Conservation (phyloP, 1,140 invertebrate species). For the Apis florea region DNA sequence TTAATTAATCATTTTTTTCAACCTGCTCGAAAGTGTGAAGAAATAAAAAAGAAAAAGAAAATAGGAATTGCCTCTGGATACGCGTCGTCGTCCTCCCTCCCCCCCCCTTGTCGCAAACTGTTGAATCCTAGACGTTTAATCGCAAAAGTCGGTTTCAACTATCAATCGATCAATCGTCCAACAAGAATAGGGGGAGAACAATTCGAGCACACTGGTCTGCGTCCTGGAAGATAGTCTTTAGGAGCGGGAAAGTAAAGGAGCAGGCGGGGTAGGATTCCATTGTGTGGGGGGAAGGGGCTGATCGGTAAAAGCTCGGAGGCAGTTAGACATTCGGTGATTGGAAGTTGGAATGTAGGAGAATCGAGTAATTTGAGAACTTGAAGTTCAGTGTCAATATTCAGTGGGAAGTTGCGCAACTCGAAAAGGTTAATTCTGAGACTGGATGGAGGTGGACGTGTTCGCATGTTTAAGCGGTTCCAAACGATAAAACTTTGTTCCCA, state of each 20-base stretch:
- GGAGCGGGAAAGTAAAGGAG: not conserved
- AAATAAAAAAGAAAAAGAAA: too few species aligned
- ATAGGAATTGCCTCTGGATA: too few species aligned
- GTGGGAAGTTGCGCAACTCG: not conserved
- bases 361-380: not conserved
- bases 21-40: too few species aligned
- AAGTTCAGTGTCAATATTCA: constrained; percentile 12
- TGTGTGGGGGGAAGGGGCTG: too few species aligned
- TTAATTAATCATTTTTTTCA: too few species aligned
- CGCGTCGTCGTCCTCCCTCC: too few species aligned
- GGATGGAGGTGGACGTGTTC: not conserved
- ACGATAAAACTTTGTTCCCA: too few species aligned
- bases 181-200: not conserved
- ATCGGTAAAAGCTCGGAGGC: not conserved
- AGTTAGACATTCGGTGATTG: not conserved
- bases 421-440: not conserved
- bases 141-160: not conserved
- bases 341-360: not conserved
- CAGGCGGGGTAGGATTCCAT: not conserved
- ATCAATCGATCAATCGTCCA: not conserved
- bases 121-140: not conserved
- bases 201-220: not conserved
- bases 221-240: not conserved
- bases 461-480: not conserved
- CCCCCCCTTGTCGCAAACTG: not conserved